These are phyloP conservation scores for Tipula helvola DNA, from an alignment of 2,888 invertebrate species.

Conservation along the genomic window DNA sequence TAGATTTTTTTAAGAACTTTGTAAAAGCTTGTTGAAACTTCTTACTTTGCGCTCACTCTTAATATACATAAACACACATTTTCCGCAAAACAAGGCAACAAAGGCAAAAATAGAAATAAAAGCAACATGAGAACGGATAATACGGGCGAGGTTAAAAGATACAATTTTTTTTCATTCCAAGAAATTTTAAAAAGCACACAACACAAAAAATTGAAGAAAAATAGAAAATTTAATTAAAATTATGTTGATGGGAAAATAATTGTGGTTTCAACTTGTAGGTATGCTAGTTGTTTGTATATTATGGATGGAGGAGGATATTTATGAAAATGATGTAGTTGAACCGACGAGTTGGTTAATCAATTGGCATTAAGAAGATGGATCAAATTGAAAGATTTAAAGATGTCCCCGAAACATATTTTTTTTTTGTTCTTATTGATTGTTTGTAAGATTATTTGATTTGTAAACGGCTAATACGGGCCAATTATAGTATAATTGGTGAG, in stretches of 20 bases:
- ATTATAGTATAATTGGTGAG: no score
- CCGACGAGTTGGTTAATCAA: not conserved
- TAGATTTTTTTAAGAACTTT: not conserved
- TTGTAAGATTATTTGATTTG: no score
- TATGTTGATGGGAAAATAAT: not conserved
- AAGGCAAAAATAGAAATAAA: not conserved
- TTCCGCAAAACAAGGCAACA: not conserved
- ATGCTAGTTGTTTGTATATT: not conserved
- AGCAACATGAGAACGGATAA: not conserved
- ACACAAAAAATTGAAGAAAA: not conserved
- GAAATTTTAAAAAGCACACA: not conserved
- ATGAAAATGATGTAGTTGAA: not conserved
- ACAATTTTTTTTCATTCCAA: not conserved
- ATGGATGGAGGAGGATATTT: not conserved
- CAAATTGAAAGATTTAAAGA: not conserved
- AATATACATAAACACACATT: not conserved
- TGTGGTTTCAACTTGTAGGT: not conserved
- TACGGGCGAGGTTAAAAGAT: not conserved
- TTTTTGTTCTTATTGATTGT: not conserved
- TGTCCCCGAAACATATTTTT: not conserved
- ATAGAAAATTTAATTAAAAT: not conserved
- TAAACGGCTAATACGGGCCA: no score
- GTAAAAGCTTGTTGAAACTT: not conserved
- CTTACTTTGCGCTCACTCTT: not conserved
- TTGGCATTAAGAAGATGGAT: not conserved